Evolutionary conservation across 1,140 invertebrate species (phyloP).

Genomic region (Atta colombica): DNA sequence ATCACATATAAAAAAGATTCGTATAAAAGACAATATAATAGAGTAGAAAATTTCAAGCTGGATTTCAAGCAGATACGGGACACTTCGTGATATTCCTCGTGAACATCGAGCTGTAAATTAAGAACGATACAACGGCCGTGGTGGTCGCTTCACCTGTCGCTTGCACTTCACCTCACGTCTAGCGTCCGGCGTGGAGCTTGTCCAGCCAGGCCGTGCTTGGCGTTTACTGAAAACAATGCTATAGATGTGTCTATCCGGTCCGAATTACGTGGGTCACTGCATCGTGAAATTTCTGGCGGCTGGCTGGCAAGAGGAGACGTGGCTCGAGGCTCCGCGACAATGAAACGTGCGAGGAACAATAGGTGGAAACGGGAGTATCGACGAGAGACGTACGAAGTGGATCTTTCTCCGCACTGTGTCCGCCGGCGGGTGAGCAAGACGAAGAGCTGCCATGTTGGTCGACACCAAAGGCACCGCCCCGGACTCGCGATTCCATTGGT

Average conservation of each 20-base stretch:
- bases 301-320: slow-evolving; percentile 29
- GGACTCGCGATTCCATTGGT: slow-evolving; percentile 78
- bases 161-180: slow-evolving; percentile 64
- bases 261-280: slow-evolving; percentile 62
- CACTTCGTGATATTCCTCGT: slow-evolving; percentile 11
- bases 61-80: not conserved
- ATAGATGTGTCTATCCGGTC: slow-evolving; percentile 24
- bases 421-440: slow-evolving; percentile 73
- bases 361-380: slow-evolving; percentile 62
- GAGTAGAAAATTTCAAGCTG: not conserved
- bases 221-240: slow-evolving; percentile 51
- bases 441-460: slow-evolving; percentile 82
- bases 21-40: not conserved
- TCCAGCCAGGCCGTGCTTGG: not conserved
- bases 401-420: slow-evolving; percentile 73
- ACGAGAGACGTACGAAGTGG: slow-evolving; percentile 71
- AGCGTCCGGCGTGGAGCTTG: not conserved
- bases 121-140: slow-evolving; percentile 10
- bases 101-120: slow-evolving; percentile 49
- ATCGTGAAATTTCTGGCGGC: slow-evolving; percentile 57
- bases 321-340: slow-evolving; percentile 49
- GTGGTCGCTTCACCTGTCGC: slow-evolving; percentile 52
- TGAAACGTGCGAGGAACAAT: slow-evolving; percentile 59
- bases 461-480: slow-evolving; percentile 82
- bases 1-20: slow-evolving; percentile 6